Evolutionary conservation across 2,797 vertebrate species (phyloP).

Genomic region (Parauchenoglanis ngamensis): DNA sequence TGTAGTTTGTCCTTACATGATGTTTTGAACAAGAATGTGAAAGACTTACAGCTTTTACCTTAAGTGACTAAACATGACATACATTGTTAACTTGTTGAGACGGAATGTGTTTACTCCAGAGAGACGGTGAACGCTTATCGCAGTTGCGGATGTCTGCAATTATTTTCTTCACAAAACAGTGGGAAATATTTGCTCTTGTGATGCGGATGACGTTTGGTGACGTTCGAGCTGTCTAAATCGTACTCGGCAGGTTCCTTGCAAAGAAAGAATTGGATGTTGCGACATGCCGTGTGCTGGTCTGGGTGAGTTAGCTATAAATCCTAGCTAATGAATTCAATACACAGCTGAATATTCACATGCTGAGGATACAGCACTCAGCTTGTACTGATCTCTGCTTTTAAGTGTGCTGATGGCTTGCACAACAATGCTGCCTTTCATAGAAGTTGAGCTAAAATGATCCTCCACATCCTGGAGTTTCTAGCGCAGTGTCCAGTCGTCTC

Average conservation of each 20-base stretch:
- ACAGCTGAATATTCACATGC: neutral
- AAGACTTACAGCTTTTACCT: no score
- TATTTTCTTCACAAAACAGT: neutral
- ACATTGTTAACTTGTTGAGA: neutral
- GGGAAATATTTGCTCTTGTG: neutral
- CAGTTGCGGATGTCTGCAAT: neutral
- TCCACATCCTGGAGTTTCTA: neutral
- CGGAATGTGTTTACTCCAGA: no score
- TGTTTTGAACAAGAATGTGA: neutral
- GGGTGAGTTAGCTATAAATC: neutral
- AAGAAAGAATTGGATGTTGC: neutral
- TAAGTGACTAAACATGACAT: neutral
- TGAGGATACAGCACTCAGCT: neutral
- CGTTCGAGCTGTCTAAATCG: neutral
- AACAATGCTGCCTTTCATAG: constrained; percentile 7
- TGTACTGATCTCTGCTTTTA: neutral
- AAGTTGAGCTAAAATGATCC: neutral
- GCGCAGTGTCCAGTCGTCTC: neutral
- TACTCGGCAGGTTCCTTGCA: neutral
- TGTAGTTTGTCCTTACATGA: neutral
- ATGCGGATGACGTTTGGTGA: neutral
- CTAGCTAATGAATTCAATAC: neutral
- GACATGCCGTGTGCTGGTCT: neutral
- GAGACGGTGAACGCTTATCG: neutral
- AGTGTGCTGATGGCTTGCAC: neutral